Conservation (phyloP, 2,797 vertebrate species). For the Pristis pectinata region DNA sequence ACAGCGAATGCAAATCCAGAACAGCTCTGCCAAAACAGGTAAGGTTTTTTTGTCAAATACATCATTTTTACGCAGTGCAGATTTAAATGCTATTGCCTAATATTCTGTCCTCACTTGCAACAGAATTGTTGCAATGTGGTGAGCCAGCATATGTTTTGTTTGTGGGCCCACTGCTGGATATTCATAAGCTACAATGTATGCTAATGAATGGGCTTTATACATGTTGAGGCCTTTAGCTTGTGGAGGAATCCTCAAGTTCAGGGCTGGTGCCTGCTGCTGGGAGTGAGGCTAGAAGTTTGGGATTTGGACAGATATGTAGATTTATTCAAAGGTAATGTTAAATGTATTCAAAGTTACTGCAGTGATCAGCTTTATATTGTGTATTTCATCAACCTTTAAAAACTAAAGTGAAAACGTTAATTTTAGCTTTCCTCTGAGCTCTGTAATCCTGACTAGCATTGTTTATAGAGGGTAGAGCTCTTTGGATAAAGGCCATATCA, state of each 20-base stretch:
- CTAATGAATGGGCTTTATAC: too few species aligned
- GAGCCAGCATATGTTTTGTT: too few species aligned
- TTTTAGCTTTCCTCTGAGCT: background rate
- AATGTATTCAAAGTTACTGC: background rate
- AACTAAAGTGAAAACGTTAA: background rate
- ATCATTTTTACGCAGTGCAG: background rate
- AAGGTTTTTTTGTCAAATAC: conserved; percentile 42
- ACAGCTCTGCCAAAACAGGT: conserved; percentile 85
- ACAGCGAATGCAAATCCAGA: conserved; percentile 86
- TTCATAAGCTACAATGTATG: too few species aligned
- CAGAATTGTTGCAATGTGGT: too few species aligned
- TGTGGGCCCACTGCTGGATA: too few species aligned
- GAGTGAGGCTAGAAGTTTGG: too few species aligned
- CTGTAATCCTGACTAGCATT: background rate
- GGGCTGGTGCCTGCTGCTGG: too few species aligned
- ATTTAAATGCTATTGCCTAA: background rate
- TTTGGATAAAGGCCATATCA: background rate
- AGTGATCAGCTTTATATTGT: background rate
- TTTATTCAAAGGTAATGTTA: too few species aligned
- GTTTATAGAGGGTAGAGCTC: background rate
- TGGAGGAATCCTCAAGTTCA: too few species aligned
- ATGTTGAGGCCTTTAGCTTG: too few species aligned
- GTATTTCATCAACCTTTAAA: background rate
- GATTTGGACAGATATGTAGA: too few species aligned
- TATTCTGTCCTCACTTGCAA: too few species aligned